phyloP scores from a whole-genome alignment of 2,113 vertebrate genomes.

The Acanthisitta chloris region DNA sequence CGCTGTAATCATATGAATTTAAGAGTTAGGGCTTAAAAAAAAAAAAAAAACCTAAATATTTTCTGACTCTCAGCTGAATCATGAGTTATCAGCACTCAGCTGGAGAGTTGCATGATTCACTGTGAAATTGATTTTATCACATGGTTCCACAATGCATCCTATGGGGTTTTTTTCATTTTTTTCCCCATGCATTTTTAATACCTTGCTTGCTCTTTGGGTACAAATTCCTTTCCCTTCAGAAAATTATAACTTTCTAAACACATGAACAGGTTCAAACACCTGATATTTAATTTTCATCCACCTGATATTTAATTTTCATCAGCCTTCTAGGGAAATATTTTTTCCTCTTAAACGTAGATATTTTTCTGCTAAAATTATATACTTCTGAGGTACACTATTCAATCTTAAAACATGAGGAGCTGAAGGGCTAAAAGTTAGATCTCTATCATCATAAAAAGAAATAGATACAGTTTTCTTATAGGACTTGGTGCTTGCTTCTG shows the following conservation, averaged over 20 bases:
- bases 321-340: not conserved
- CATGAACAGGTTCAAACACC: not conserved
- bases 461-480: not conserved
- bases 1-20: slow-evolving; percentile 27
- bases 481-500: not conserved
- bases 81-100: not conserved
- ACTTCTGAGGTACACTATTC: not conserved
- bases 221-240: slow-evolving; percentile 19
- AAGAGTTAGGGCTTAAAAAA: not conserved
- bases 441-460: not conserved
- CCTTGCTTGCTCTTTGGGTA: not conserved
- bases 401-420: not conserved
- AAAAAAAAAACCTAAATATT: not conserved
- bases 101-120: slow-evolving; percentile 25
- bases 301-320: not conserved
- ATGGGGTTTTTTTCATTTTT: not conserved
- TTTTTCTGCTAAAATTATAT: not conserved
- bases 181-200: slow-evolving; percentile 43
- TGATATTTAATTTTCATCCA: not conserved
- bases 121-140: slow-evolving; percentile 48
- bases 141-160: not conserved
- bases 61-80: slow-evolving; percentile 21
- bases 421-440: not conserved
- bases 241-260: slow-evolving; percentile 28
- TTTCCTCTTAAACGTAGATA: not conserved